Conservation (phyloP, 2,888 invertebrate species). For the Polydrusus pterygomalis region DNA sequence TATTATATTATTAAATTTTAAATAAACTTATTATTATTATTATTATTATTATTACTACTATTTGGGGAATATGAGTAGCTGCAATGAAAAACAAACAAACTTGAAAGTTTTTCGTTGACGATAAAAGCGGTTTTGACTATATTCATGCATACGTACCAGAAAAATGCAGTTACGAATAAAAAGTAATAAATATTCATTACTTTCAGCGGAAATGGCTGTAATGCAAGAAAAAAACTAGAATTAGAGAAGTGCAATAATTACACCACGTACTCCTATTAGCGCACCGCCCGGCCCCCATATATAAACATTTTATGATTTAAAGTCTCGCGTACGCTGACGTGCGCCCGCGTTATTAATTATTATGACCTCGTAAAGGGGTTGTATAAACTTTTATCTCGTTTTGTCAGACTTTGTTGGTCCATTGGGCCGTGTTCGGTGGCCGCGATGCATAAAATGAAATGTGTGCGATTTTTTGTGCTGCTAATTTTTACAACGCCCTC, state of each 20-base stretch:
- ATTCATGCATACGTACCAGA: background rate
- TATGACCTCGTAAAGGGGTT: conserved; percentile 67
- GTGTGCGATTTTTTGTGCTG: conserved; percentile 61
- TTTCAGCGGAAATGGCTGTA: conserved; percentile 21
- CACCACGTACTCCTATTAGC: conserved; percentile 61
- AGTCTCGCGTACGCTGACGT: conserved; percentile 61
- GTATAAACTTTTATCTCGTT: conserved; percentile 69
- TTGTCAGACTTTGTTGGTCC: conserved; percentile 66
- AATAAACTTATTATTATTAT: too few species aligned
- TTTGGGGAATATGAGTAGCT: too few species aligned
- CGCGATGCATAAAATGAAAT: conserved; percentile 61
- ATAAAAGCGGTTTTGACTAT: too few species aligned
- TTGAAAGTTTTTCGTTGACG: too few species aligned
- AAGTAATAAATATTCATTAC: conserved; percentile 52
- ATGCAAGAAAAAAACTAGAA: conserved; percentile 39
- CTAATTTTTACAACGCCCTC: conserved; percentile 61
- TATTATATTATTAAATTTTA: too few species aligned
- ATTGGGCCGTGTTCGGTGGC: conserved; percentile 60
- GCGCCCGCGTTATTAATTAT: conserved; percentile 69
- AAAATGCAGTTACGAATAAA: conserved; percentile 44
- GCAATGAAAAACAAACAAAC: too few species aligned
- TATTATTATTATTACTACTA: too few species aligned
- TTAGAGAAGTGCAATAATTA: conserved; percentile 48
- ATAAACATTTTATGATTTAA: conserved; percentile 71
- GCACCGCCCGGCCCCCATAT: conserved; percentile 61